Base-by-base conservation (phyloP, 2,797 vertebrate genomes). In the Premnoplex brunnescens region DNA sequence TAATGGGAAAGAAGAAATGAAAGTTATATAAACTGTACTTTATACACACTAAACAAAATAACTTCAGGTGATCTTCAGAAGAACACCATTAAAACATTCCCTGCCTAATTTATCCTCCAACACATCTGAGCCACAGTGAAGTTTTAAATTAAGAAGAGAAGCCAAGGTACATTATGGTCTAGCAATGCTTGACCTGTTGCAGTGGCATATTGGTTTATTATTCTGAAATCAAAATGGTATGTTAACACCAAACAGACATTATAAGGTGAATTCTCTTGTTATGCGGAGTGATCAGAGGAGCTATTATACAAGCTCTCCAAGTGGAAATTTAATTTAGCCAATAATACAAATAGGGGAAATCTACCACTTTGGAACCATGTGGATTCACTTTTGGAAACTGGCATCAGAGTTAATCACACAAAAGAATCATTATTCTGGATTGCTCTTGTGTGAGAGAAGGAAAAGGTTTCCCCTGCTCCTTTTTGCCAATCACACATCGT, bases 331-430 rank as follows among this genome's bases (percentile, higher is more conserved):
- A 63, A 68, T 81, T 80, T 34, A 92, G 60, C 9, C 48, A 91
- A 52, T 34, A 46, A 9, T 34, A 43, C 59, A 85, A 85, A 49
- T 11, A 7, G 19, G 49, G 26, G 8, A 30, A 74, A 59, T 81
- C 54, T 74, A 91, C 60, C 84, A 76, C 44, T 24, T 20, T 46
- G 44, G n/a, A 95, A 82, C 59, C 30, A 74, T 8, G 19, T 10
- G 28, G 91, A 85, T 82, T 95, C 63, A 36, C 39, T 91, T 95
- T 54, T 62, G 44, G 60, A 95, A 93, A 24, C 15, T 63, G 51
- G 55, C 36, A 84, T 79, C 55, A 46, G 23, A 67, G n/a, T 69
- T 79, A 89, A 89, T 58, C 44, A 79, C 16, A 80, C n/a, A 73
- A 92, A 78, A 68, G 43, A 88, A 72, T 52, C 37, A 52, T 37